Conservation (phyloP, 2,797 vertebrate genomes). For the Acestrorhynchus altus region DNA sequence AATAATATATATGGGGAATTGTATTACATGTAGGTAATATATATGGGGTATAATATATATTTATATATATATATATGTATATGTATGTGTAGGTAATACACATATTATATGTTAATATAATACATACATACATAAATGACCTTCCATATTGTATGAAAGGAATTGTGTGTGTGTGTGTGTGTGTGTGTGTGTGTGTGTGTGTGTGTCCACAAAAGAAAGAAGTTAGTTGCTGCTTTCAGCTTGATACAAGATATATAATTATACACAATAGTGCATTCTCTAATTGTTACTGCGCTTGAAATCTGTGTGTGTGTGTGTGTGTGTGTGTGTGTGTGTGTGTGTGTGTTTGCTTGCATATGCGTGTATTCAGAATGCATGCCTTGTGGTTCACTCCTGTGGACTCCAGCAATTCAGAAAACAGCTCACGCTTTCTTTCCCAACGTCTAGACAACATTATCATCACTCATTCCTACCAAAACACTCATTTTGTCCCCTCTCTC, state of each 20-base stretch:
- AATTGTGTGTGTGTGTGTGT: slow-evolving; percentile 2
- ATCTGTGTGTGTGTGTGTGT: slow-evolving; percentile 11
- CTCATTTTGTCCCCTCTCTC: slow-evolving; percentile 44
- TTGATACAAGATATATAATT: slow-evolving; percentile 46
- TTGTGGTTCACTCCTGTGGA: slow-evolving; percentile 23
- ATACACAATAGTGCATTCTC: background rate
- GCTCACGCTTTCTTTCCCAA: slow-evolving; percentile 32
- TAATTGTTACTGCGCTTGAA: slow-evolving; percentile 6
- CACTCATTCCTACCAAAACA: slow-evolving; percentile 46
- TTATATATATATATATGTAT: too few species aligned
- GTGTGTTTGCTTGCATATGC: background rate
- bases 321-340: slow-evolving; percentile 23
- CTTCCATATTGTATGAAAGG: background rate
- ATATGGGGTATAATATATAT: too few species aligned
- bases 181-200: background rate
- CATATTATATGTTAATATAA: too few species aligned
- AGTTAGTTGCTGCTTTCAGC: slow-evolving; percentile 70
- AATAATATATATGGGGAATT: too few species aligned
- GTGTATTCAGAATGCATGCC: background rate
- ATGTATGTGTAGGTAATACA: too few species aligned
- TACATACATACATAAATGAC: too few species aligned
- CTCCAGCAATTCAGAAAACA: slow-evolving; percentile 29
- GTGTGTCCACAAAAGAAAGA: slow-evolving; percentile 49
- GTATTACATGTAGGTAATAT: too few species aligned
- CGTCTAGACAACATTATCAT: slow-evolving; percentile 54